A percentile compares a stretch with the other conserved stretches of the same genome.
Evolutionary conservation across 2,113 vertebrate species (phyloP).

Genomic region (Antechinus flavipes): DNA sequence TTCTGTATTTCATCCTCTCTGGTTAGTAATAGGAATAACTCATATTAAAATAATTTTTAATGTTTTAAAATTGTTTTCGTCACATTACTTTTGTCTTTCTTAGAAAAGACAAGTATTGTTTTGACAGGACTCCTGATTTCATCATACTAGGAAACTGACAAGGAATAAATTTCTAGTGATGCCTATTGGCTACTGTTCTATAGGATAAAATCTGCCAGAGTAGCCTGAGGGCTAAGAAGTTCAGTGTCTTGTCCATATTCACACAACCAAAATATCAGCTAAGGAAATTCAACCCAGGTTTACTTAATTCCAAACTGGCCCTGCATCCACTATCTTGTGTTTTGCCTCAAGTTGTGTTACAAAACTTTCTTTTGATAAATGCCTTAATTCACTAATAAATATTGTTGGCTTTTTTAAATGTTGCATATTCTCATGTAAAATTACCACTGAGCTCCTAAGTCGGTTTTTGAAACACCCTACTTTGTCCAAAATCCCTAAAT

Average conservation of each 20-base stretch:
- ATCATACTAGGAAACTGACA: no score
- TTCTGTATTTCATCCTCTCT: no score
- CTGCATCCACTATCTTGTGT: background rate
- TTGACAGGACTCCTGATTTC: no score
- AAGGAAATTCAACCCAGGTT: background rate
- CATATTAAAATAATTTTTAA: background rate
- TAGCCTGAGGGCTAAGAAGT: background rate
- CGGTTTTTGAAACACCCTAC: background rate
- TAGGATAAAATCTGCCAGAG: background rate
- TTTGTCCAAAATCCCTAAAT: background rate
- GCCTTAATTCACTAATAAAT: no score
- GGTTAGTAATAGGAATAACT: no score
- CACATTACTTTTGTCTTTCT: background rate
- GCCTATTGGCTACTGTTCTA: background rate
- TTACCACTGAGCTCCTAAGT: background rate
- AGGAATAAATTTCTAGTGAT: no score
- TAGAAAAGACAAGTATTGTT: background rate
- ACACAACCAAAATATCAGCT: background rate
- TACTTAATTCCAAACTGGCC: background rate
- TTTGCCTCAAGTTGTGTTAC: background rate
- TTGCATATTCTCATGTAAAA: background rate
- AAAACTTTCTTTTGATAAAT: constrained; percentile 7
- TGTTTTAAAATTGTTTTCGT: no score
- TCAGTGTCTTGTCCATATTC: background rate
- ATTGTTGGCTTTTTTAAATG: background rate